Evolutionary conservation across 1,140 invertebrate genomes (phyloP).

Genomic region (Drosophila nebulosa): DNA sequence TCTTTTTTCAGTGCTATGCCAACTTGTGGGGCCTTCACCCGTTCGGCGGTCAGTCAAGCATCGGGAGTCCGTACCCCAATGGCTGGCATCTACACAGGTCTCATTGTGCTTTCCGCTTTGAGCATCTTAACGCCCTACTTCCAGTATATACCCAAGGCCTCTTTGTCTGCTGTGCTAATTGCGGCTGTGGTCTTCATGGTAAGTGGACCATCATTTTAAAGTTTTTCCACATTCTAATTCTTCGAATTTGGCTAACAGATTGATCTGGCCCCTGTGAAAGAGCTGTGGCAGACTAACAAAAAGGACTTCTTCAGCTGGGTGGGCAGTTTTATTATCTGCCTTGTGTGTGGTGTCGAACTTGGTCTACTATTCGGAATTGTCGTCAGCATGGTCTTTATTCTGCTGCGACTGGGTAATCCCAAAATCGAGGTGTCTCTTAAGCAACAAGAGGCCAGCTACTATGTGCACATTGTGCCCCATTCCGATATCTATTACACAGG

Average conservation of each 20-base stretch:
- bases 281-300: constrained; percentile 89
- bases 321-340: constrained; percentile 89
- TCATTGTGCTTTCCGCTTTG: constrained; percentile 83
- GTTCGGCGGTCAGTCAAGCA: constrained; percentile 89
- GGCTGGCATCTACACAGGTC: constrained; percentile 86
- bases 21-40: constrained; percentile 89
- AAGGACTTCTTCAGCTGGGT: constrained; percentile 87
- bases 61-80: constrained; percentile 89
- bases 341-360: constrained; percentile 91
- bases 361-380: constrained; percentile 93
- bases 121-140: constrained; percentile 92
- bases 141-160: constrained; percentile 90
- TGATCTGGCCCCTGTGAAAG: constrained; percentile 85
- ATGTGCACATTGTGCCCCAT: constrained; percentile 84
- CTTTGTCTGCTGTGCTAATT: constrained; percentile 91
- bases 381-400: constrained; percentile 89
- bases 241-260: constrained; percentile 80
- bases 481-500: constrained; percentile 86
- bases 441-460: constrained; percentile 77
- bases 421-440: constrained; percentile 84
- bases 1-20: constrained; percentile 89
- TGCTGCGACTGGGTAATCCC: constrained; percentile 91
- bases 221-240: neutral
- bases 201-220: neutral
- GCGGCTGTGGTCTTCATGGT: constrained; percentile 95